Percentiles rank a stretch among this genome's conserved stretches.
phyloP scores from a whole-genome alignment of 1,140 invertebrate genomes.

The Atopsyche davidsoni region DNA sequence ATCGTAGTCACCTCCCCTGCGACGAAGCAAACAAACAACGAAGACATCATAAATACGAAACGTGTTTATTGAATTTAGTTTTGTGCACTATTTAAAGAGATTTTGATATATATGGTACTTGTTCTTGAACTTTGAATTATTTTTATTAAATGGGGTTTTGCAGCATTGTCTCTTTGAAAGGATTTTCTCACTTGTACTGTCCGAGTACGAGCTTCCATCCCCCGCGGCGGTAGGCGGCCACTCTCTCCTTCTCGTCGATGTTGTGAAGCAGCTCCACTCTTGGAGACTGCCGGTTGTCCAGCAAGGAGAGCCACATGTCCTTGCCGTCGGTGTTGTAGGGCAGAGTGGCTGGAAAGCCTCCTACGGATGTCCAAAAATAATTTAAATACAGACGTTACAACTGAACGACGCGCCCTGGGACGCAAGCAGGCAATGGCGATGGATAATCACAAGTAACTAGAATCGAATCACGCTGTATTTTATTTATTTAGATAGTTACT shows the following conservation, averaged over 20 bases:
- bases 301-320: constrained; percentile 67
- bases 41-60: no score
- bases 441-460: no score
- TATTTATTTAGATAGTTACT: neutral
- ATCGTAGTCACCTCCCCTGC: constrained; percentile 9
- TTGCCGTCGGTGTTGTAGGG: constrained; percentile 59
- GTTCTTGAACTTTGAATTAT: no score
- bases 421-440: no score
- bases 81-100: no score
- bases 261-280: constrained; percentile 73
- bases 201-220: constrained; percentile 66
- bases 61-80: no score
- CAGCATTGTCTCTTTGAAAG: neutral
- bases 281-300: constrained; percentile 52
- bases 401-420: no score
- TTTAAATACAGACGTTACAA: no score
- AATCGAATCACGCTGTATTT: neutral
- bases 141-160: neutral
- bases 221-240: constrained; percentile 62
- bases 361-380: no score
- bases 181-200: constrained; percentile 1
- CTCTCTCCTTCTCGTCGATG: constrained; percentile 74
- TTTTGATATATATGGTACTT: no score
- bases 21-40: no score
- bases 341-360: constrained; percentile 20